Conservation (phyloP, 1,140 invertebrate species). For the Ceratitis capitata region DNA sequence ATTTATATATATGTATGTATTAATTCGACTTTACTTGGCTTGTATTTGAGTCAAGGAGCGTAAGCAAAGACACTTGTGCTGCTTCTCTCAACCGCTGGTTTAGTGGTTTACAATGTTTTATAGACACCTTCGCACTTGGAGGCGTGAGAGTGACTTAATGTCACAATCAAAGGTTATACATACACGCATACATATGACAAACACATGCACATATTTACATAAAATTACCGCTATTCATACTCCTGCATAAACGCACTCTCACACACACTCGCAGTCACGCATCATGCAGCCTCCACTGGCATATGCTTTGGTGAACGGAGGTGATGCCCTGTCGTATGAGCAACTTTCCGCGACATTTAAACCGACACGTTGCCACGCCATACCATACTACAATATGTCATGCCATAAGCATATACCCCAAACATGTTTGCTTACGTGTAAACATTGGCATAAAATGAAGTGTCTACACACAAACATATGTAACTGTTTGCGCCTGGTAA, state of each 20-base stretch:
- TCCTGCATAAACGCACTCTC: background rate
- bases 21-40: background rate
- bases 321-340: conserved; percentile 4
- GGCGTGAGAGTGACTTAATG: conserved; percentile 11
- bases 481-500: background rate
- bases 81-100: background rate
- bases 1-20: background rate
- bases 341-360: conserved; percentile 30
- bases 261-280: background rate
- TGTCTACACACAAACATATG: background rate
- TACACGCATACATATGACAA: background rate
- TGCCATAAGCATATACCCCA: background rate
- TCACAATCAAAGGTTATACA: conserved; percentile 19
- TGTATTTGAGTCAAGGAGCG: background rate
- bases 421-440: conserved; percentile 34
- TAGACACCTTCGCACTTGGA: conserved; percentile 9
- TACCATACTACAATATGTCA: no score
- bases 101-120: background rate
- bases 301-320: background rate
- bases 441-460: conserved; percentile 23
- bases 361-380: background rate
- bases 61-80: background rate
- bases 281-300: background rate
- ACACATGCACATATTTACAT: background rate
- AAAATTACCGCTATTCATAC: conserved; percentile 9